Evolutionary conservation across 2,797 vertebrate genomes (phyloP).

Genomic region (Manis javanica): DNA sequence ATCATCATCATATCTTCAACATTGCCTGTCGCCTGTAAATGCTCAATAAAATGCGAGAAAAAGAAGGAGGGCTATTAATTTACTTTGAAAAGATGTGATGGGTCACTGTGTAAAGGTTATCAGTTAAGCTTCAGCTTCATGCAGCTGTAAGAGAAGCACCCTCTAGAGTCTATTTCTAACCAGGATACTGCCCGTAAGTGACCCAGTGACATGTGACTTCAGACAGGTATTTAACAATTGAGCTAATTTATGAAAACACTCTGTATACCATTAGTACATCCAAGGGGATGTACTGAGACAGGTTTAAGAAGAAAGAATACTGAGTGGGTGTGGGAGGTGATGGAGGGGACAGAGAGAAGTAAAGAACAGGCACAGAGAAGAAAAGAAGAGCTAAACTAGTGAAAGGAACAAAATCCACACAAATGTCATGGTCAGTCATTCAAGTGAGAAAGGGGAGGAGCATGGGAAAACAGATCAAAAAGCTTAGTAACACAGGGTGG

Average conservation of each 20-base stretch:
- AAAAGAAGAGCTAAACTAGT: background rate
- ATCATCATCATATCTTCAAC: background rate
- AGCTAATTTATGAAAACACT: background rate
- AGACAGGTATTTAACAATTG: background rate
- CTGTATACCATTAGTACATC: background rate
- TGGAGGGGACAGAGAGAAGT: background rate
- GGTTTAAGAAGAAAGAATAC: background rate
- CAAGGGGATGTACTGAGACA: background rate
- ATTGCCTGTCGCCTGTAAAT: background rate
- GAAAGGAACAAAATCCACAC: background rate
- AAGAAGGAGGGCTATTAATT: background rate
- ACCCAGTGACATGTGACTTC: background rate
- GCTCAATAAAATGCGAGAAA: background rate
- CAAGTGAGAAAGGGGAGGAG: background rate
- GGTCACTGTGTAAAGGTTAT: background rate
- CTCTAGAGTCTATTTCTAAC: background rate
- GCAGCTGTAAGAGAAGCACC: background rate
- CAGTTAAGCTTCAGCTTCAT: background rate
- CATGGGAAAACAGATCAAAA: background rate
- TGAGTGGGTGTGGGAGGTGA: background rate
- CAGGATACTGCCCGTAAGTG: background rate
- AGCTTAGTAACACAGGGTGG: background rate
- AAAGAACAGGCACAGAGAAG: background rate
- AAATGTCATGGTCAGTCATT: background rate
- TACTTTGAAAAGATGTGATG: background rate